These are phyloP conservation scores for Phocoena phocoena DNA, from an alignment of 2,113 vertebrate genomes.

Conservation along the genomic window DNA sequence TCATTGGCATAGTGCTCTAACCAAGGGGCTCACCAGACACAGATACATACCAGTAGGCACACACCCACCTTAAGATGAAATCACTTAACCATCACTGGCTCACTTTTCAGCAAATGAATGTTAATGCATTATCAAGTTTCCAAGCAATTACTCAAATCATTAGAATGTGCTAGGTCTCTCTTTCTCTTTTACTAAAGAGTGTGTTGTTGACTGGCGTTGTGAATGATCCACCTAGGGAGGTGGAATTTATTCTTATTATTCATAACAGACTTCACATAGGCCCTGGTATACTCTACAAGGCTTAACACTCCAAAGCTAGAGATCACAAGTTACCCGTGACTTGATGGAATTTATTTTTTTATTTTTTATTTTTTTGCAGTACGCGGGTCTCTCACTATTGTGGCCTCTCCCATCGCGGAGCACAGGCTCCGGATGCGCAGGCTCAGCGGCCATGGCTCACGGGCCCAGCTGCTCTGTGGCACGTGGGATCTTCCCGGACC, in stretches of 20 bases:
- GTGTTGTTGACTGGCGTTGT: constrained; percentile 82
- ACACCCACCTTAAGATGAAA: constrained; percentile 68
- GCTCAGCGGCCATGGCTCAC: no score
- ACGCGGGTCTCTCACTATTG: no score
- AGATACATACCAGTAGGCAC: not conserved
- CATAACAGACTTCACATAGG: constrained; percentile 79
- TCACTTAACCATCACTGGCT: constrained; percentile 72
- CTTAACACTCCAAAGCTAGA: constrained; percentile 76
- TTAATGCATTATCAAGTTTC: constrained; percentile 82
- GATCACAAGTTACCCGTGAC: constrained; percentile 71
- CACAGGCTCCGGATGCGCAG: accelerated
- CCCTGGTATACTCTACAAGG: constrained; percentile 68
- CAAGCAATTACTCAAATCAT: constrained; percentile 82
- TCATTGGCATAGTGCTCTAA: not conserved
- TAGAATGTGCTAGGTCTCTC: constrained; percentile 78
- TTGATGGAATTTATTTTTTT: constrained; percentile 61
- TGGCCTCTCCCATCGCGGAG: no score
- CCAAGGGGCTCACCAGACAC: not conserved
- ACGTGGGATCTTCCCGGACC: no score
- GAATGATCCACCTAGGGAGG: constrained; percentile 79
- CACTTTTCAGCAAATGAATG: constrained; percentile 79
- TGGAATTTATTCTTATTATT: constrained; percentile 84
- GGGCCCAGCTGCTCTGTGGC: no score
- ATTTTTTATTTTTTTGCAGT: no score
- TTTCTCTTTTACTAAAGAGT: constrained; percentile 74